phyloP scores from a whole-genome alignment of 64 coral and sea anemone genomes.

The Montipora foliosa region DNA sequence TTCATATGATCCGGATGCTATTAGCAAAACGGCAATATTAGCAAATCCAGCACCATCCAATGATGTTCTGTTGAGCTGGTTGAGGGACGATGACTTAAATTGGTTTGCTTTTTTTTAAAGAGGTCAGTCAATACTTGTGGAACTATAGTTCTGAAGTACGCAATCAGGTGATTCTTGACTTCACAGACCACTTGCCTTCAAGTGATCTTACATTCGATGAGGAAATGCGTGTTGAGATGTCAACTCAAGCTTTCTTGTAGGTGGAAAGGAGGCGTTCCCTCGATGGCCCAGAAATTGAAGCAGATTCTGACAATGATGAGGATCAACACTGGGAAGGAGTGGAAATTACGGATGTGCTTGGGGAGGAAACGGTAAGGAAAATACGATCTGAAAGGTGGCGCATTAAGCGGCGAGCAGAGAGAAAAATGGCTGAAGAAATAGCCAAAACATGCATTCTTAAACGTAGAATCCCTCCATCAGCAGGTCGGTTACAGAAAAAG shows the following conservation, averaged over 20 bases:
- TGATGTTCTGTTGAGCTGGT: conserved; percentile 23
- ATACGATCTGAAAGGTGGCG: conserved; percentile 3
- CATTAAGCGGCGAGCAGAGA: conserved; percentile 45
- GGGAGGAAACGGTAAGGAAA: neutral
- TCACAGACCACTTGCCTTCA: conserved; percentile 47
- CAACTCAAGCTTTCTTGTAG: conserved; percentile 54
- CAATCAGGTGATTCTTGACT: conserved; percentile 58
- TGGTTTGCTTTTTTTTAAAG: conserved; percentile 71
- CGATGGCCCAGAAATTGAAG: conserved; percentile 17
- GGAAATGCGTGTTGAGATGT: conserved; percentile 46
- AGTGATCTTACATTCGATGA: conserved; percentile 60
- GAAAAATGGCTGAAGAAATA: conserved; percentile 3
- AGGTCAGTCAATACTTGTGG: conserved; percentile 30
- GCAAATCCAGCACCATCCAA: conserved; percentile 28
- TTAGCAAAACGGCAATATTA: neutral
- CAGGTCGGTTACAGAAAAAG: conserved; percentile 25
- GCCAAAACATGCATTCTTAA: conserved; percentile 22
- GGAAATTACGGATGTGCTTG: neutral
- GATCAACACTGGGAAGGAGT: neutral
- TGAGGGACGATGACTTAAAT: conserved; percentile 61
- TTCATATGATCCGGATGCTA: too few relatives aligned
- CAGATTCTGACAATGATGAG: conserved; percentile 54
- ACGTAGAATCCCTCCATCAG: conserved; percentile 23
- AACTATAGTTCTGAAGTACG: conserved; percentile 50
- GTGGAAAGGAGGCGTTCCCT: conserved; percentile 9